These are phyloP conservation scores for Neodiprion pinetum DNA, from an alignment of 1,140 invertebrate species.

Conservation along the genomic window DNA sequence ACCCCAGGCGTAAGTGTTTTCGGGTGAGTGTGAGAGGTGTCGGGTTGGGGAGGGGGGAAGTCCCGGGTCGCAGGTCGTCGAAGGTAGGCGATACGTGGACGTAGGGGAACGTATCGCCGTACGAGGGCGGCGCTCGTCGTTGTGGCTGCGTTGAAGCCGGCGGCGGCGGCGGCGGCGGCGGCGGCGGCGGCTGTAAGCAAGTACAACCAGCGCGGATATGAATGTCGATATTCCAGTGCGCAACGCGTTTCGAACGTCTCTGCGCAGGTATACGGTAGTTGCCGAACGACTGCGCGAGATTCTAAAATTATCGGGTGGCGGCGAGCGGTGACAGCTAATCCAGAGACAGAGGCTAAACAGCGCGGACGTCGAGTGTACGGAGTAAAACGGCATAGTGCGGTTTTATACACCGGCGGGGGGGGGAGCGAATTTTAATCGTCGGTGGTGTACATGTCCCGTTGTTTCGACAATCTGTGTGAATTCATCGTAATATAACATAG, in stretches of 20 bases:
- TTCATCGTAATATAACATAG: conserved; percentile 39
- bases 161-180: conserved; percentile 8
- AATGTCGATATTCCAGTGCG: conserved; percentile 59
- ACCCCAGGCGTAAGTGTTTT: too few species aligned
- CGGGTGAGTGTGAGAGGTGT: too few species aligned
- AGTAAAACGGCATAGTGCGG: conserved; percentile 1
- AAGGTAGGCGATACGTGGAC: too few species aligned
- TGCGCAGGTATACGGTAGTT: conserved; percentile 22
- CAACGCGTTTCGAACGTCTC: conserved; percentile 53
- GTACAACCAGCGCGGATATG: conserved; percentile 10
- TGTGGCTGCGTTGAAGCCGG: neutral
- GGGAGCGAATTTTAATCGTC: conserved; percentile 10
- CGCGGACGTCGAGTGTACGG: conserved; percentile 8
- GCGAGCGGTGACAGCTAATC: conserved; percentile 35
- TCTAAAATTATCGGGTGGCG: conserved; percentile 56
- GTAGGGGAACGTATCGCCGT: neutral
- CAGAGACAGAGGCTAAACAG: conserved; percentile 25
- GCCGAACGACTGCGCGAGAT: conserved; percentile 49
- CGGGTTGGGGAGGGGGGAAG: too few species aligned
- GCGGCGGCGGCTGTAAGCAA: neutral
- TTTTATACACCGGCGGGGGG: conserved; percentile 3
- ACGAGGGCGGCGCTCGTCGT: neutral
- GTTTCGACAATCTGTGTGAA: conserved; percentile 23
- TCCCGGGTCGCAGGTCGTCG: too few species aligned
- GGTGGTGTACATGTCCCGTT: conserved; percentile 17